Percentiles rank a stretch among this genome's conserved stretches.
phyloP scores from a whole-genome alignment of 2,113 vertebrate genomes.

The Paradisaea rubra region DNA sequence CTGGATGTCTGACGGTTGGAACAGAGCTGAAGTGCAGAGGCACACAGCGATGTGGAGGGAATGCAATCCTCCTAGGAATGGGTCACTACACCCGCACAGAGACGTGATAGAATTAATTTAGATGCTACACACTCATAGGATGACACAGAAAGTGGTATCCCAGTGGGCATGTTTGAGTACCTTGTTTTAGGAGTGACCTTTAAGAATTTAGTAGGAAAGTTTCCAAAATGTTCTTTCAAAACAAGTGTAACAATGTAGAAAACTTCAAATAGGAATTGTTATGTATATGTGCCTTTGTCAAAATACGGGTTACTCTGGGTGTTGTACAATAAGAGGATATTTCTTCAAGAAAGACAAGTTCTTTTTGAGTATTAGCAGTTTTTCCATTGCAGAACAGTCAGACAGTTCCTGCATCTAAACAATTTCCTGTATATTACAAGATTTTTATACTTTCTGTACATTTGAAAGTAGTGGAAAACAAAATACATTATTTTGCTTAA shows the following conservation, averaged over 20 bases:
- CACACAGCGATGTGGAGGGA: accelerated
- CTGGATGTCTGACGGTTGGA: background rate
- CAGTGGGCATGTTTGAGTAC: background rate
- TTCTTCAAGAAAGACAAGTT: background rate
- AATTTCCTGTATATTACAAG: background rate
- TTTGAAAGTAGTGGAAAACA: background rate
- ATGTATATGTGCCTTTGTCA: background rate
- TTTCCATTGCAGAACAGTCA: background rate
- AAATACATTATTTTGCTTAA: background rate
- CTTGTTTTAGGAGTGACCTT: background rate
- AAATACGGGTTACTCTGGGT: background rate
- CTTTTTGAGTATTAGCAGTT: background rate
- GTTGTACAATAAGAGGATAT: background rate
- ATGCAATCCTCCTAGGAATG: background rate
- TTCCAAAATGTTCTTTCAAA: background rate
- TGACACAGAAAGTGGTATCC: background rate
- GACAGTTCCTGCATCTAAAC: background rate
- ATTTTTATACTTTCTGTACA: background rate
- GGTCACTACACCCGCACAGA: background rate
- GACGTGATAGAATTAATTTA: background rate
- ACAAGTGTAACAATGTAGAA: background rate
- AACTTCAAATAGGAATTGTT: background rate
- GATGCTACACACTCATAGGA: background rate
- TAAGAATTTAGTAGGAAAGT: background rate
- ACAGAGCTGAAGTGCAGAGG: background rate